These are phyloP conservation scores for Phenacoccus solenopsis DNA, from an alignment of 1,140 invertebrate species.

Conservation along the genomic window DNA sequence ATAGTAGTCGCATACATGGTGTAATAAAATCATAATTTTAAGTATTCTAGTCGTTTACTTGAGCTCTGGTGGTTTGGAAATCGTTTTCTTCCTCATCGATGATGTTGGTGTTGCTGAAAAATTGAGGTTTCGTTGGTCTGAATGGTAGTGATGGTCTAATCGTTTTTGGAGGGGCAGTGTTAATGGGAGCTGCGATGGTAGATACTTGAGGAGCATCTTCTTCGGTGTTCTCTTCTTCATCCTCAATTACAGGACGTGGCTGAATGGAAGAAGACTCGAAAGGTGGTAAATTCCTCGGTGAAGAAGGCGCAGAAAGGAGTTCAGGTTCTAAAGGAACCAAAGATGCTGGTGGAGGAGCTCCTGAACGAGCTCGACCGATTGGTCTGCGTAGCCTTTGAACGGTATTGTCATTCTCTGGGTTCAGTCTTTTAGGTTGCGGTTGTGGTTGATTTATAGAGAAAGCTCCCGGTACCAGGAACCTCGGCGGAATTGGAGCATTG, in stretches of 20 bases:
- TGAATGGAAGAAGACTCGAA: background rate
- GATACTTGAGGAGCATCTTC: background rate
- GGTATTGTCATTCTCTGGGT: background rate
- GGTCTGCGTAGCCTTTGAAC: background rate
- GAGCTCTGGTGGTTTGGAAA: background rate
- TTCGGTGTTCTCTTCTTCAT: background rate
- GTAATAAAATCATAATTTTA: background rate
- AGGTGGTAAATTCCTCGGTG: background rate
- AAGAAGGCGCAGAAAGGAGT: background rate
- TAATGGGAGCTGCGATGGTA: background rate
- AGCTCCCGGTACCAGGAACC: conserved; percentile 3
- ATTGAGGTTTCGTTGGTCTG: background rate
- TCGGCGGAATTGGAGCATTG: background rate
- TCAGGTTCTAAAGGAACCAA: background rate
- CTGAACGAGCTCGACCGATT: background rate
- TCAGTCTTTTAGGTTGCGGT: background rate
- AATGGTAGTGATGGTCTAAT: background rate
- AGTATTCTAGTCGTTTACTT: background rate
- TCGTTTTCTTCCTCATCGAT: background rate
- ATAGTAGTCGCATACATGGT: background rate
- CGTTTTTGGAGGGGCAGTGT: background rate
- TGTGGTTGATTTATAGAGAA: background rate
- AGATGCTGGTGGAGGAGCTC: background rate
- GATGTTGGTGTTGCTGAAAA: background rate
- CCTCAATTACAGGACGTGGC: background rate